These are phyloP conservation scores for Zosterops hypoxanthus DNA, from an alignment of 2,113 vertebrate genomes.

Conservation along the genomic window DNA sequence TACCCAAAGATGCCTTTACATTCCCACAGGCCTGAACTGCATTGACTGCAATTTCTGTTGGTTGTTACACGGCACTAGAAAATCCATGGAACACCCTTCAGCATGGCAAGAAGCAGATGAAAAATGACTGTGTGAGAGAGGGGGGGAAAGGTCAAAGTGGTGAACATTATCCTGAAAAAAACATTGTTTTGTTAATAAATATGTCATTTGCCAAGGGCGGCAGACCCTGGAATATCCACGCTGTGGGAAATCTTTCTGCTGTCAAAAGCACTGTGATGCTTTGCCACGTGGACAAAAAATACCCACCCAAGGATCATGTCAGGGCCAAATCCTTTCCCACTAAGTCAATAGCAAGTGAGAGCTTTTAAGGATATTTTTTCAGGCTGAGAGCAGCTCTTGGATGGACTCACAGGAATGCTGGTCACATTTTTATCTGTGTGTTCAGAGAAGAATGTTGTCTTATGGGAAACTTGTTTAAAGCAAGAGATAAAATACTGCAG, in stretches of 20 bases:
- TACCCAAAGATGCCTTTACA: background rate
- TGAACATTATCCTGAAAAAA: background rate
- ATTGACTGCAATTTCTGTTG: background rate
- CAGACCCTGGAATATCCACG: background rate
- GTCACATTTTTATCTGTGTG: background rate
- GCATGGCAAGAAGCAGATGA: background rate
- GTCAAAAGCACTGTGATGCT: background rate
- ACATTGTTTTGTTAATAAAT: constrained; percentile 31
- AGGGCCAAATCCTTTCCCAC: background rate
- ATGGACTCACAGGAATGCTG: background rate
- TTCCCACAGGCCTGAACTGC: background rate
- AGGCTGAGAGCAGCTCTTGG: background rate
- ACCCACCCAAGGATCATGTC: background rate
- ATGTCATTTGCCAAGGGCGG: background rate
- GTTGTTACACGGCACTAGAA: background rate
- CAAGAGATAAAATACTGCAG: background rate
- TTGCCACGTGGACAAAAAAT: background rate
- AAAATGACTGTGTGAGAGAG: background rate
- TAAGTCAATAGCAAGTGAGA: background rate
- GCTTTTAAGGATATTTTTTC: background rate
- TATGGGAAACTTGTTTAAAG: background rate
- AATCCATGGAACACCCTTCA: background rate
- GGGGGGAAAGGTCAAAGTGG: background rate
- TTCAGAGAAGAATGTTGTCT: background rate
- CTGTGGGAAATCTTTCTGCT: background rate